Base-by-base conservation (phyloP, 2,797 vertebrate genomes). In the Acanthornis magna region DNA sequence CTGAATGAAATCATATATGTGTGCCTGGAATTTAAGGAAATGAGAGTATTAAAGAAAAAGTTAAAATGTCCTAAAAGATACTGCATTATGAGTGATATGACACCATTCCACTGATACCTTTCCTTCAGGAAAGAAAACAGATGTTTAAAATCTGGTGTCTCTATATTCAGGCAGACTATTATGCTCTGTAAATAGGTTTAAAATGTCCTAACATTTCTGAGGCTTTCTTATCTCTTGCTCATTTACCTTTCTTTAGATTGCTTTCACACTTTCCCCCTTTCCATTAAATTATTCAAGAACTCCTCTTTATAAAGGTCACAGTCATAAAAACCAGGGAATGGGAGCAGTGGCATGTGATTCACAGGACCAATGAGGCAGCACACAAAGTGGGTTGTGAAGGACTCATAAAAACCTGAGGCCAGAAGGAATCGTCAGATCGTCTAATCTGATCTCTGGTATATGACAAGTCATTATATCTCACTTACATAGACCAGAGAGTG, bases 201-300 rank as follows among this genome's bases (percentile, higher is more conserved):
- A 96, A 96, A 94, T 85, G 50, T 83, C 85, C 75, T 85, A 96
- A 88, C 75, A 88, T 92, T 96, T 97, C 65, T 72, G 61, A 91
- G 61, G 89, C 58, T 88, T 91, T 89, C 81, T 92, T 95, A 65
- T 87, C 61, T 89, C 78, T 68, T 75, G 54, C 53, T 96, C 84
- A 68, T 93, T 96, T 94, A 72, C 84, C 47, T 96, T 51, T 62
- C 89, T 87, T 92, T 36, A 95, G 84, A 96, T 89, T 95, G 91
- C 84, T 87, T 96, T 92, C 91, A 83, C 68, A 91, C 65, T 96
- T 96, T 68, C 9, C 54, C 14, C 9, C 29, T 88, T 92, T 73
- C 78, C 68, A 68, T 85, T 96, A 93, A 95, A 95, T 95, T 96
- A 96, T 96, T 96, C 89, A 93, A 89, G 54, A 89, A 72, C 36